Evolutionary conservation across 2,797 vertebrate genomes (phyloP).

Genomic region (Paratrypauchen microcephalus): DNA sequence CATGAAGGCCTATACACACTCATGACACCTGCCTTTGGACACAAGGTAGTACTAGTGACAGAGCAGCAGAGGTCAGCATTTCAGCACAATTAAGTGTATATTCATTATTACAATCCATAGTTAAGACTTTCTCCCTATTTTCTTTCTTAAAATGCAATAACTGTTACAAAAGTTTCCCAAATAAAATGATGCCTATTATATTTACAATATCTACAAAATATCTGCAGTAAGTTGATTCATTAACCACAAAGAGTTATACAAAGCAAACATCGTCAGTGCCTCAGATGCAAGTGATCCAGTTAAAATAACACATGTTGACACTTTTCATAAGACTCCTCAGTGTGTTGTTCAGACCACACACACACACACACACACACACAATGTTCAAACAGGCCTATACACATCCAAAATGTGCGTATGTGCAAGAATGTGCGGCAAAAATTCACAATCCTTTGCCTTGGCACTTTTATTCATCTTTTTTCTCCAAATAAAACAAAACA

Average conservation of each 20-base stretch:
- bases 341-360: not conserved
- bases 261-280: not conserved
- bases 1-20: not conserved
- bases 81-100: not conserved
- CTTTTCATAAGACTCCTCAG: not conserved
- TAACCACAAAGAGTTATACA: not conserved
- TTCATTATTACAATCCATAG: not conserved
- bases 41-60: not conserved
- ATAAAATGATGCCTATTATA: not conserved
- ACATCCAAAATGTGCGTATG: constrained; percentile 23
- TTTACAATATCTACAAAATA: not conserved
- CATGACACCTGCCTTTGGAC: not conserved
- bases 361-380: not conserved
- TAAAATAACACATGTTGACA: not conserved
- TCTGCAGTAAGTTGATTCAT: not conserved
- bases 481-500: constrained; percentile 39
- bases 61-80: constrained; percentile 1
- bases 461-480: constrained; percentile 9
- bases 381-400: not conserved
- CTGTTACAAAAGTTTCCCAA: not conserved
- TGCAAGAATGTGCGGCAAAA: constrained; percentile 8
- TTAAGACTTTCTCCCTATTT: not conserved
- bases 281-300: not conserved
- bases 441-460: constrained; percentile 19
- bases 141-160: not conserved